Evolutionary conservation across 2,888 invertebrate species (phyloP), one percentile per base, ranked within the genome.

Genomic region (Homarus gammarus): DNA sequence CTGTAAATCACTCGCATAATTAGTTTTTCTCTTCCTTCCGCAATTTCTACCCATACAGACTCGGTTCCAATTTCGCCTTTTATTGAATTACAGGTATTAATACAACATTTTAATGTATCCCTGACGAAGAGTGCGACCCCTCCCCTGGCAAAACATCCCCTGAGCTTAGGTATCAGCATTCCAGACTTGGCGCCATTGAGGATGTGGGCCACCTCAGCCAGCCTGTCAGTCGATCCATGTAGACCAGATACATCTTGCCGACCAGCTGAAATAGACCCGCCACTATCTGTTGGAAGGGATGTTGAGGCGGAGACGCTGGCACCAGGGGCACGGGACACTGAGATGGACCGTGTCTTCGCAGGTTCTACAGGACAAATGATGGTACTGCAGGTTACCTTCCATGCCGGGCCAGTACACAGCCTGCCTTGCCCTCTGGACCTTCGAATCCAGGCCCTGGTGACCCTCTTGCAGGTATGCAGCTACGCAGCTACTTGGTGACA

Each of bases 341-440:
- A 2, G 64, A 85, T 22, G 61, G 77, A 10, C 44, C 40, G 75
- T 85, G 77, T 22, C 33, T 3, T 77, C 27, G 49, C 64, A 64
- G 6, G 22, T 31, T 12, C 0, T 56, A 15, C 64, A 64, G 51
- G 64, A 36, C 18, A 40, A 27, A 8, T 78, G 1, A 18, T 64
- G 68, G 27, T 85, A 49, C 64, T 85, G 85, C 56, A 85, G 44
- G 64, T 77, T 64, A 22, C 77, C 85, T 27, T 85, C 85, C 85
- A 85, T 85, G 2, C 85, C 64, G 18, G 40, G 40, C 78, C 85
- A 40, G 49, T 85, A 77, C 1, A 64, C 75, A n/a, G 40, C 15
- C 61, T 77, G 78, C 27, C 61, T 75, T 15, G 77, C 31, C 40
- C 64, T 27, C 18, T 61, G 2, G 31, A 64, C 6, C 77, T 77